A percentile compares a stretch with the other conserved stretches of the same genome.
Evolutionary conservation across 2,113 vertebrate species (phyloP).

Genomic region (Podarcis muralis): DNA sequence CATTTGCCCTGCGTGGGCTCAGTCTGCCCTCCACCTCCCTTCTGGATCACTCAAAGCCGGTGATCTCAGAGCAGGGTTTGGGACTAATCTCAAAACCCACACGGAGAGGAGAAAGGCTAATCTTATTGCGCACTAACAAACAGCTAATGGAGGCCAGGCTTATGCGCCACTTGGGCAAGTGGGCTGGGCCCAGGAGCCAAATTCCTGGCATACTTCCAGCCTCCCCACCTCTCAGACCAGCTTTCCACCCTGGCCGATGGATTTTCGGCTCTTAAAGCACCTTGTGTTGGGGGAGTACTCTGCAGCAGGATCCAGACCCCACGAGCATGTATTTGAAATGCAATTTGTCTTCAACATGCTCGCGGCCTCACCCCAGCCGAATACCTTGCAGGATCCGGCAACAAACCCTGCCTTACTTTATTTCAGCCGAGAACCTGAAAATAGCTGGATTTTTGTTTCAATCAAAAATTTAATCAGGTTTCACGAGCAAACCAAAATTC

Average conservation of each 20-base stretch:
- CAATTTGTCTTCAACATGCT: not conserved
- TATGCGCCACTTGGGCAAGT: not conserved
- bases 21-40: not conserved
- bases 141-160: no score
- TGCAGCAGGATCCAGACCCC: not conserved
- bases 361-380: not conserved
- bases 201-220: not conserved
- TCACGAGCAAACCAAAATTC: not conserved
- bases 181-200: not conserved
- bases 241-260: not conserved
- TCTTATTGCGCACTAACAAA: not conserved
- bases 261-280: not conserved
- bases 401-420: not conserved
- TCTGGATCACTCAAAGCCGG: not conserved
- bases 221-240: not conserved
- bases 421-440: constrained; percentile 18
- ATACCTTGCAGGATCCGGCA: not conserved
- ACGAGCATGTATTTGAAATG: not conserved
- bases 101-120: not conserved
- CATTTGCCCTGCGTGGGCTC: not conserved
- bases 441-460: not conserved
- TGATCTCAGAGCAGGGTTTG: not conserved
- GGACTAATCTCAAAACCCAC: not conserved
- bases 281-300: not conserved
- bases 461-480: not conserved